A percentile compares a stretch with the other conserved stretches of the same genome.
phyloP scores from a whole-genome alignment of 2,797 vertebrate genomes.

The Mastacembelus armatus region DNA sequence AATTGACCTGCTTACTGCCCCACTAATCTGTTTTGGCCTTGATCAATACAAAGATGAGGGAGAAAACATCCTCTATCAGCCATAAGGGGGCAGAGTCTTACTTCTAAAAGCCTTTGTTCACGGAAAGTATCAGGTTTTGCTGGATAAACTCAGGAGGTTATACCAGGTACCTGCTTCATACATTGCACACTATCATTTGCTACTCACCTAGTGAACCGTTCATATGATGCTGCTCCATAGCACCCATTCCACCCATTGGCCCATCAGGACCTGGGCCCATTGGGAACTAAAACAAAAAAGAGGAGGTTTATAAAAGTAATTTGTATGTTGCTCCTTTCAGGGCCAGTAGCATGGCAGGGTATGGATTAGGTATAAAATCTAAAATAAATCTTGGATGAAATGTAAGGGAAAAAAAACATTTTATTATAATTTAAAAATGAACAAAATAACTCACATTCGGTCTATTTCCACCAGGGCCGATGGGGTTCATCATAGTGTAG shows the following conservation, averaged over 20 bases:
- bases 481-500: conserved; percentile 92
- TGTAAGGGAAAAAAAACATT: not conserved
- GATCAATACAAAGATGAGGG: conserved; percentile 51
- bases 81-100: conserved; percentile 68
- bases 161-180: not conserved
- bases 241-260: conserved; percentile 90
- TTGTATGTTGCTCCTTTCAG: not conserved
- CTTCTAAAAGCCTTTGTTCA: conserved; percentile 18
- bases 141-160: not conserved
- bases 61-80: conserved; percentile 42
- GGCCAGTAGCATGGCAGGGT: not conserved
- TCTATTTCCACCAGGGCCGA: conserved; percentile 85
- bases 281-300: conserved; percentile 84
- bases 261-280: conserved; percentile 92
- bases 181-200: not conserved
- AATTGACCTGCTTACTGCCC: conserved; percentile 56
- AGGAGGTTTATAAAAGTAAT: not conserved
- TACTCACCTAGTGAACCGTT: conserved; percentile 92
- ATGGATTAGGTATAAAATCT: not conserved
- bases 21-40: conserved; percentile 63
- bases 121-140: conserved; percentile 15
- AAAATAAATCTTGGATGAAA: not conserved
- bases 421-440: not conserved
- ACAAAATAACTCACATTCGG: conserved; percentile 82
- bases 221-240: conserved; percentile 94